A percentile compares a stretch with the other conserved stretches of the same genome.
Conservation (phyloP, 2,888 invertebrate species). For the Agriopis marginaria region DNA sequence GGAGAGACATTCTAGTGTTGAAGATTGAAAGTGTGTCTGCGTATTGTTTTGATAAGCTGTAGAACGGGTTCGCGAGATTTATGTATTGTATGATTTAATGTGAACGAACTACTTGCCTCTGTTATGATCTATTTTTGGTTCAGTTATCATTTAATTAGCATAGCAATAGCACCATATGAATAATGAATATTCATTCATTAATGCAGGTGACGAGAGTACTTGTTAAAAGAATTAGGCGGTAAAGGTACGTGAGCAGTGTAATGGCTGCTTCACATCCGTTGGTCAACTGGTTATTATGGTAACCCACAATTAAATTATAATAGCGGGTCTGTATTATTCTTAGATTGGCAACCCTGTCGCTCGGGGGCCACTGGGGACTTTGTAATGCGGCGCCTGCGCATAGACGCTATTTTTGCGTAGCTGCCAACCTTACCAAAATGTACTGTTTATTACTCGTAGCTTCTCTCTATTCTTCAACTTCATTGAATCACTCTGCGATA, state of each 20-base stretch:
- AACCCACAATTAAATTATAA: slow-evolving; percentile 78
- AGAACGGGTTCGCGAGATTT: slow-evolving; percentile 85
- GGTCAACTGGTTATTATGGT: slow-evolving; percentile 66
- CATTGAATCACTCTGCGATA: too few relatives aligned
- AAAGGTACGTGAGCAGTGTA: slow-evolving; percentile 51
- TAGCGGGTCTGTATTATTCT: slow-evolving; percentile 72
- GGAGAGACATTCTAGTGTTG: slow-evolving; percentile 72
- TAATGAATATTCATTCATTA: slow-evolving; percentile 36
- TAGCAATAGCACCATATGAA: slow-evolving; percentile 22
- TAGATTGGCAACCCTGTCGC: slow-evolving; percentile 81
- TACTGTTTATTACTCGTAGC: too few relatives aligned
- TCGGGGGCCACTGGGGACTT: slow-evolving; percentile 76
- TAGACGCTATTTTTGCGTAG: slow-evolving; percentile 71
- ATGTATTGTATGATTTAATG: slow-evolving; percentile 85
- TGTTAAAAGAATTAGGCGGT: slow-evolving; percentile 51
- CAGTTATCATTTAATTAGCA: slow-evolving; percentile 28
- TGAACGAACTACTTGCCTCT: slow-evolving; percentile 84
- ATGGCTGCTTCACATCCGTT: slow-evolving; percentile 62
- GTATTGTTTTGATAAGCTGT: slow-evolving; percentile 87
- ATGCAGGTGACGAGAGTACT: slow-evolving; percentile 45
- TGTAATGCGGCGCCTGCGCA: slow-evolving; percentile 76
- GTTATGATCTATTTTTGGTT: slow-evolving; percentile 67
- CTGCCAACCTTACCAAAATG: slow-evolving; percentile 52
- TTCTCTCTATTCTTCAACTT: too few relatives aligned
- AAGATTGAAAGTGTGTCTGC: slow-evolving; percentile 82